These are phyloP conservation scores for Andinoacara biseriatus DNA, from an alignment of 2,113 vertebrate genomes.

Conservation along the genomic window DNA sequence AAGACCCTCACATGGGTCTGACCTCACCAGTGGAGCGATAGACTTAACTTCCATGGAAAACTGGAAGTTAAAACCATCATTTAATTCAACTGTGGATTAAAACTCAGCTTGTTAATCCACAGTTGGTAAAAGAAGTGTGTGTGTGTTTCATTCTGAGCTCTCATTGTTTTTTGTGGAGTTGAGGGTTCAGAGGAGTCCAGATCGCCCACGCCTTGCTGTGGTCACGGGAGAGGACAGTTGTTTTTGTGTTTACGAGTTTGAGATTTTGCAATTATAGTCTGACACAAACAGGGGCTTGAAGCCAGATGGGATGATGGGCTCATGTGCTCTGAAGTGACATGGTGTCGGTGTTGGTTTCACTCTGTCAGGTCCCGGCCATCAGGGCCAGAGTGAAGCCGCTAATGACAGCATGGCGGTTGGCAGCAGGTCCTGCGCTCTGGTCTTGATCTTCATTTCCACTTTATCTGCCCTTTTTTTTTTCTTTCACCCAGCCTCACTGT, in stretches of 20 bases:
- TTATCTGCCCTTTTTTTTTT: slow-evolving; percentile 30
- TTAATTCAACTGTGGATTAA: slow-evolving; percentile 13
- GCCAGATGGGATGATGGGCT: slow-evolving; percentile 37
- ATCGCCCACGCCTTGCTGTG: slow-evolving; percentile 67
- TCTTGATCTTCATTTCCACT: slow-evolving; percentile 53
- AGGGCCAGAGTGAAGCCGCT: slow-evolving; percentile 61
- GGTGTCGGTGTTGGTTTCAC: slow-evolving; percentile 46
- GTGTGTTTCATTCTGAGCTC: slow-evolving; percentile 4
- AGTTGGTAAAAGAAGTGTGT: slow-evolving; percentile 25
- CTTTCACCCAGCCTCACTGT: slow-evolving; percentile 33
- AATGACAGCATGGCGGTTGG: slow-evolving; percentile 67
- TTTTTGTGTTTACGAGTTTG: slow-evolving; percentile 52
- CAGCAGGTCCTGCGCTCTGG: slow-evolving; percentile 48
- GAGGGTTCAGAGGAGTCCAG: slow-evolving; percentile 58
- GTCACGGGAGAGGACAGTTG: slow-evolving; percentile 52
- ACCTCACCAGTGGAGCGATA: slow-evolving; percentile 38
- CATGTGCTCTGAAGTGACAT: slow-evolving; percentile 9
- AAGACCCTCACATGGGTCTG: slow-evolving; percentile 43
- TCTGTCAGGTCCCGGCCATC: slow-evolving; percentile 48
- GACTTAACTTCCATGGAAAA: slow-evolving; percentile 56
- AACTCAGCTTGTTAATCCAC: slow-evolving; percentile 2
- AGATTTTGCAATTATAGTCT: slow-evolving; percentile 44
- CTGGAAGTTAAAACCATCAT: not conserved
- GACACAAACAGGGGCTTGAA: slow-evolving; percentile 40
- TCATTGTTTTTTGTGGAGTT: slow-evolving; percentile 43